Percentiles rank a stretch among this genome's conserved stretches.
phyloP scores from a whole-genome alignment of 2,113 vertebrate species.

The Corvus moneduloides region DNA sequence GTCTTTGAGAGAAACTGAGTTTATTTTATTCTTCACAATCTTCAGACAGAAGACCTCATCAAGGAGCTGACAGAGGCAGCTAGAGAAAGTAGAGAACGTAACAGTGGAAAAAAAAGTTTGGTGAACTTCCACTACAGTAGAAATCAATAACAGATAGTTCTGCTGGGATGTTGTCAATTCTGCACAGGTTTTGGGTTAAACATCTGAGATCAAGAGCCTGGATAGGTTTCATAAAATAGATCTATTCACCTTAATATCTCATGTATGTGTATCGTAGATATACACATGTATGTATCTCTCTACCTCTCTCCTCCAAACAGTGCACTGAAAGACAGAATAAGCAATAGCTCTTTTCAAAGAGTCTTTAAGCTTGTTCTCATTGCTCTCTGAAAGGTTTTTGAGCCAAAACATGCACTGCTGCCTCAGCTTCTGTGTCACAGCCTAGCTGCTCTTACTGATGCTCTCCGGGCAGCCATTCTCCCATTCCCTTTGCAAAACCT shows the following conservation, averaged over 20 bases:
- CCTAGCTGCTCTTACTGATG: neutral
- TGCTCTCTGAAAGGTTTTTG: neutral
- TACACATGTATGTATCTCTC: rapidly evolving
- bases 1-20: neutral
- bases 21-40: neutral
- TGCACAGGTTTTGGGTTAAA: neutral
- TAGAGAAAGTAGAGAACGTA: neutral
- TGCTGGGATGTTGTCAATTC: neutral
- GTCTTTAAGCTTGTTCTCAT: neutral
- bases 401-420: neutral
- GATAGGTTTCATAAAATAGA: neutral
- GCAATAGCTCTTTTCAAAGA: neutral
- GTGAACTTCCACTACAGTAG: neutral
- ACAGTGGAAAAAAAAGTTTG: neutral
- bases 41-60: neutral
- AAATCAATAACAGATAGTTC: neutral
- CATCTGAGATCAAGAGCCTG: neutral
- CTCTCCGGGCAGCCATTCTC: neutral
- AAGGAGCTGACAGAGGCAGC: neutral
- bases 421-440: neutral
- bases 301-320: neutral
- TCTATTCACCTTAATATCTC: neutral
- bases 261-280: neutral
- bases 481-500: neutral
- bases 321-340: neutral